Evolutionary conservation across 2,888 invertebrate species (phyloP).

Genomic region (Bursaphelenchus okinawaensis): DNA sequence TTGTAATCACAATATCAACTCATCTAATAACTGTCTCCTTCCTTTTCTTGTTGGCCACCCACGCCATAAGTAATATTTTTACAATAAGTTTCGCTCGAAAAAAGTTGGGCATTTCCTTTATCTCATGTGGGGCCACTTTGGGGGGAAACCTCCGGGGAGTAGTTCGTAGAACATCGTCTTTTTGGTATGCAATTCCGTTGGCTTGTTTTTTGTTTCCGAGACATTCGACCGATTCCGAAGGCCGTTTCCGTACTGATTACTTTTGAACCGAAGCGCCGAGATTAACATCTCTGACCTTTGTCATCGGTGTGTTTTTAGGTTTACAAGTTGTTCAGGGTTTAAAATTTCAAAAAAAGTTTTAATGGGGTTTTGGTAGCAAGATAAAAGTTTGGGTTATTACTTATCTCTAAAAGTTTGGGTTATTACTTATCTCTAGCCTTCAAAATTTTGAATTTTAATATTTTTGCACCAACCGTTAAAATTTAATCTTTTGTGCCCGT

Average conservation of each 20-base stretch:
- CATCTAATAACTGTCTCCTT: no score
- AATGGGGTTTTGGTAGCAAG: no score
- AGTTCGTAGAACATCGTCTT: not conserved
- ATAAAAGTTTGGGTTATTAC: no score
- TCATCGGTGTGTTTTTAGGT: not conserved
- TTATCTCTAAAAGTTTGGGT: no score
- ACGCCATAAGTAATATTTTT: no score
- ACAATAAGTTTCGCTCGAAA: not conserved
- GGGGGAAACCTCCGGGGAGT: not conserved
- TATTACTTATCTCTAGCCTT: no score
- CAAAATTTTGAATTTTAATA: no score
- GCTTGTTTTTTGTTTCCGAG: not conserved
- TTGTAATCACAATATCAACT: no score
- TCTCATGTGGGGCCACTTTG: not conserved
- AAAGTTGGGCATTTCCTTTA: not conserved
- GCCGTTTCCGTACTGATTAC: not conserved
- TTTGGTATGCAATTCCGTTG: not conserved
- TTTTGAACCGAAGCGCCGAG: not conserved
- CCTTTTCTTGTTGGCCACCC: no score
- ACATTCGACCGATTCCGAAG: not conserved
- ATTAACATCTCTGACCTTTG: not conserved
- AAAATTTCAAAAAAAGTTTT: no score
- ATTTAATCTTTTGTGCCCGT: no score
- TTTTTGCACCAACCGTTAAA: no score
- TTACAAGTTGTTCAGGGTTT: not conserved